Conservation (phyloP, 2,113 vertebrate genomes). For the Charina bottae region DNA sequence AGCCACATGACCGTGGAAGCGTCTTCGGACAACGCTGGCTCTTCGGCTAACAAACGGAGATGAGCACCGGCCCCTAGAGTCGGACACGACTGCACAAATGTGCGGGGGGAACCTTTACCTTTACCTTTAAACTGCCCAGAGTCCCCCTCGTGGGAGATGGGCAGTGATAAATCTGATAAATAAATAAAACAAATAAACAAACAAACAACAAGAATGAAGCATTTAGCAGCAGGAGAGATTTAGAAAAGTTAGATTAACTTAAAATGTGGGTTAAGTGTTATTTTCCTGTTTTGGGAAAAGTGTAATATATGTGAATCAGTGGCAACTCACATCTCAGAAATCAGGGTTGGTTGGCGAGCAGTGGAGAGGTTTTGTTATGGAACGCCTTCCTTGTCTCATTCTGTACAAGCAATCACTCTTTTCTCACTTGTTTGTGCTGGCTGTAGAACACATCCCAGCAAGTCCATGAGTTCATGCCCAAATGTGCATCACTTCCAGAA, state of each 20-base stretch:
- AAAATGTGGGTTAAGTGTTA: neutral
- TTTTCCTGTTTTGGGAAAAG: neutral
- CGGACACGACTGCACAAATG: too few species aligned
- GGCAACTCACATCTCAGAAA: neutral
- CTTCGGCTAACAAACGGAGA: too few species aligned
- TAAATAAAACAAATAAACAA: too few species aligned
- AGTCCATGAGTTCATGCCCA: neutral
- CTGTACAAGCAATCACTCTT: neutral
- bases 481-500: neutral
- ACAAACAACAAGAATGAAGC: neutral
- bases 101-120: too few species aligned
- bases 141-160: too few species aligned
- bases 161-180: too few species aligned
- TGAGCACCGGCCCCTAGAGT: too few species aligned
- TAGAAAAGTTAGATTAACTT: neutral
- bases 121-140: too few species aligned
- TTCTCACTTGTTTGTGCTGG: neutral
- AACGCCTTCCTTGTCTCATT: neutral
- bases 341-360: neutral
- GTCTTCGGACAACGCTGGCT: too few species aligned
- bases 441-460: neutral
- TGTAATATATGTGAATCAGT: neutral
- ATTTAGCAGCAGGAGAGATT: neutral
- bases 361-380: neutral
- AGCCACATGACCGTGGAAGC: too few species aligned